Evolutionary conservation across 1,140 invertebrate genomes (phyloP).

Genomic region (Adelges cooleyi): DNA sequence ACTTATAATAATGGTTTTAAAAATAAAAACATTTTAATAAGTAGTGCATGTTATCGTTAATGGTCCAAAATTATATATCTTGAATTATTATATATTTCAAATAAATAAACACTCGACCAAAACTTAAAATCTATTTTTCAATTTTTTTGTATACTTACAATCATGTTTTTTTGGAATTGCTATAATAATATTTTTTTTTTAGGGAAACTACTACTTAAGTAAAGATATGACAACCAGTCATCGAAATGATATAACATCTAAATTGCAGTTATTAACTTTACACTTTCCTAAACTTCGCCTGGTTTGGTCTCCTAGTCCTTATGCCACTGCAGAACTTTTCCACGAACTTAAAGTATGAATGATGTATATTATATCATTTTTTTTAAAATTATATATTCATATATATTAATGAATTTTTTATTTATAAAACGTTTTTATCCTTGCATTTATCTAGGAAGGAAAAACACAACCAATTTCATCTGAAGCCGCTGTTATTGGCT

Average conservation of each 20-base stretch:
- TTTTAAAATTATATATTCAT: not conserved
- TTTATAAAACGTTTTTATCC: not conserved
- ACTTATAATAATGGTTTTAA: too few species aligned
- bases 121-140: too few species aligned
- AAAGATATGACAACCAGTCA: slow-evolving; percentile 55
- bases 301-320: slow-evolving; percentile 91
- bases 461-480: slow-evolving; percentile 62
- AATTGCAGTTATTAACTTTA: slow-evolving; percentile 80
- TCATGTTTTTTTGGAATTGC: too few species aligned
- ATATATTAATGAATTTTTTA: not conserved
- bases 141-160: too few species aligned
- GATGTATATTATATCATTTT: too few species aligned
- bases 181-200: too few species aligned
- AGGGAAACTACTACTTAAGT: slow-evolving; percentile 69
- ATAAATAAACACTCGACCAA: too few species aligned
- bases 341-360: slow-evolving; percentile 74
- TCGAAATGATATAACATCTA: slow-evolving; percentile 56
- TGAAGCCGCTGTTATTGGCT: slow-evolving; percentile 53
- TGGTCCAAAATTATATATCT: too few species aligned
- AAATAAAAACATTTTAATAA: too few species aligned
- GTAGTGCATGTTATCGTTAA: too few species aligned
- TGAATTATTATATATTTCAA: too few species aligned
- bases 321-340: slow-evolving; percentile 90
- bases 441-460: slow-evolving; percentile 46
- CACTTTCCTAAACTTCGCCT: slow-evolving; percentile 86